Percentiles rank a stretch among this genome's conserved stretches.
phyloP scores from a whole-genome alignment of 1,140 invertebrate genomes.

The Calycopis cecrops region DNA sequence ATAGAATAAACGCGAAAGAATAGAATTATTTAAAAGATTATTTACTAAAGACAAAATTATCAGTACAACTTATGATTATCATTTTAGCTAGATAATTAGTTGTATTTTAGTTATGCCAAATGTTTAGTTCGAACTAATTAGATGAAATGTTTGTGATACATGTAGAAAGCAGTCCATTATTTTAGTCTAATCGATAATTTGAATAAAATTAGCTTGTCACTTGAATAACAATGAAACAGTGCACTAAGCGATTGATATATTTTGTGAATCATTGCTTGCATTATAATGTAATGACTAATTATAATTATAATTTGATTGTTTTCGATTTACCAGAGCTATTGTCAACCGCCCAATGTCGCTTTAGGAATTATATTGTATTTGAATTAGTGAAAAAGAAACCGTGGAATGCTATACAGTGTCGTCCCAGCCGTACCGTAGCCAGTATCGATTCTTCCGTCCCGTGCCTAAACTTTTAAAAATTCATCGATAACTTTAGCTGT shows the following conservation, averaged over 20 bases:
- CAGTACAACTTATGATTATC: slow-evolving; percentile 42
- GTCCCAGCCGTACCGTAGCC: slow-evolving; percentile 49
- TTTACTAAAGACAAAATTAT: slow-evolving; percentile 21
- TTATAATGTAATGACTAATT: slow-evolving; percentile 16
- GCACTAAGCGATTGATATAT: neutral
- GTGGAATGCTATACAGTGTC: slow-evolving; percentile 21
- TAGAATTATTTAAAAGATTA: slow-evolving; percentile 32
- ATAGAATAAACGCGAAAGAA: slow-evolving; percentile 23
- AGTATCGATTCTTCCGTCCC: slow-evolving; percentile 69
- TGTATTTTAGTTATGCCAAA: slow-evolving; percentile 11
- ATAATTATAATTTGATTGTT: slow-evolving; percentile 1
- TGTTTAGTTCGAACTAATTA: slow-evolving; percentile 5
- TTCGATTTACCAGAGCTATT: slow-evolving; percentile 5
- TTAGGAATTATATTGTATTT: slow-evolving; percentile 13
- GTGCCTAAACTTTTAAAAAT: slow-evolving; percentile 63
- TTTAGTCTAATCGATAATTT: slow-evolving; percentile 11
- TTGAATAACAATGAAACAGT: neutral
- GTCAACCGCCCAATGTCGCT: slow-evolving; percentile 17
- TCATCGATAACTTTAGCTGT: slow-evolving; percentile 53
- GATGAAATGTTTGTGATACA: slow-evolving; percentile 12
- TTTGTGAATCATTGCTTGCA: slow-evolving; percentile 9
- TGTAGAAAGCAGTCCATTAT: slow-evolving; percentile 12
- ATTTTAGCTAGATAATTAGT: slow-evolving; percentile 35
- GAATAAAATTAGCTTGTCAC: slow-evolving; percentile 4
- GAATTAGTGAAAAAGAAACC: neutral